Evolutionary conservation across 2,113 vertebrate species (phyloP).

Genomic region (Varanus komodoensis): DNA sequence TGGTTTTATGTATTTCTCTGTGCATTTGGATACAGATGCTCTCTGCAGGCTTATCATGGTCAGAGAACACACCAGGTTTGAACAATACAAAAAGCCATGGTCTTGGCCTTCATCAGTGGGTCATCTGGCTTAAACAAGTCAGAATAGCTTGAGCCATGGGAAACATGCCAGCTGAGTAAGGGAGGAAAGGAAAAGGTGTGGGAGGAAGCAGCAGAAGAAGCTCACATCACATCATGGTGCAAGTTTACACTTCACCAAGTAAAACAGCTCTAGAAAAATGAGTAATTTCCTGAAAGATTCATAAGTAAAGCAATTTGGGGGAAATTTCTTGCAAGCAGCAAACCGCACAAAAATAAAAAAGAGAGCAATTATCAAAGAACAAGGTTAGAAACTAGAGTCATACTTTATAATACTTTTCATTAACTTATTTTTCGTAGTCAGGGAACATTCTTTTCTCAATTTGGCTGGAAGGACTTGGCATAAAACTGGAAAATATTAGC

Average conservation of each 20-base stretch:
- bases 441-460: not conserved
- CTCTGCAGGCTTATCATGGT: no score
- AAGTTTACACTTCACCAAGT: not conserved
- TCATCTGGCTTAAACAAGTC: no score
- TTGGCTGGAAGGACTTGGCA: not conserved
- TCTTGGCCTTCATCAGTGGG: no score
- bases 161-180: no score
- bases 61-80: no score
- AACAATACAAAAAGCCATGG: no score
- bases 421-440: no score
- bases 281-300: not conserved
- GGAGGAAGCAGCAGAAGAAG: not conserved
- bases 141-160: no score
- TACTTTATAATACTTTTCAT: not conserved
- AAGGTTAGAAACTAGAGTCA: not conserved
- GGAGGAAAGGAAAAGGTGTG: not conserved
- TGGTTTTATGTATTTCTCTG: no score
- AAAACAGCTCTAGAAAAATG: not conserved
- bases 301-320: not conserved
- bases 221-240: not conserved
- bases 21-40: no score
- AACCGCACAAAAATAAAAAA: not conserved
- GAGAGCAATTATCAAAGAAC: not conserved
- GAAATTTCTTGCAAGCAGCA: no score
- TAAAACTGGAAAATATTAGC: not conserved